Conservation (phyloP, 2,797 vertebrate genomes). For the Spinus olivaceus region DNA sequence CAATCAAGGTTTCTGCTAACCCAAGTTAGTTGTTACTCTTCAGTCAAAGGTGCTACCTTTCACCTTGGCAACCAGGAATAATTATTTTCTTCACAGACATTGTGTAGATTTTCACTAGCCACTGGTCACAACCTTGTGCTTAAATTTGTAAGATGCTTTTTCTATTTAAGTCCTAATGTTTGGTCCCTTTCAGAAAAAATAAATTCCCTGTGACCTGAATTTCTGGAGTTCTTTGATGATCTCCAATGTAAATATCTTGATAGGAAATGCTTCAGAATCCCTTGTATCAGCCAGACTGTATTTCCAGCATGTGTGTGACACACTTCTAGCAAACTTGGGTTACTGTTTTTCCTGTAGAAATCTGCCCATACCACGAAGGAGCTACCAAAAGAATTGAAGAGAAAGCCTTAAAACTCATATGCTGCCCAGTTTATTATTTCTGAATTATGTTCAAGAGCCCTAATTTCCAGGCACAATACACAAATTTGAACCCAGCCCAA, state of each 20-base stretch:
- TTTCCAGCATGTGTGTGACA: neutral
- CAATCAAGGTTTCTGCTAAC: conserved; percentile 52
- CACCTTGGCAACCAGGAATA: conserved; percentile 33
- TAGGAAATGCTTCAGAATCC: neutral
- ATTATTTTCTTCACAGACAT: conserved; percentile 2
- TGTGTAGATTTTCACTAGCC: neutral
- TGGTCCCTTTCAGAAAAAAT: conserved; percentile 9
- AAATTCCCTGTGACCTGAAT: neutral
- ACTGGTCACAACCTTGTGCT: neutral
- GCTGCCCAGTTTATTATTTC: neutral
- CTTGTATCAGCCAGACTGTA: neutral
- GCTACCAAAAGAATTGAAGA: conserved; percentile 12
- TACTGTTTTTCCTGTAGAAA: neutral
- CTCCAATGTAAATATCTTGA: neutral
- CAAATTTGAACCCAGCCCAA: neutral
- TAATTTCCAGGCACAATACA: neutral
- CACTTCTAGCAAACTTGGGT: neutral
- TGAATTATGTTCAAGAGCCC: neutral
- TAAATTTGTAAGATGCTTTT: neutral
- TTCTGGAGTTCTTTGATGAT: neutral
- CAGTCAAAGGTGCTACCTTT: conserved; percentile 24
- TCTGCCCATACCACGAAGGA: conserved; percentile 8
- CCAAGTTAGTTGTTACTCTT: conserved; percentile 26
- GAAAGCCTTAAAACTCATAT: conserved; percentile 19
- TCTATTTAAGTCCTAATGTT: neutral